phyloP scores from a whole-genome alignment of 2,888 invertebrate genomes.

The Clitarchus hookeri region DNA sequence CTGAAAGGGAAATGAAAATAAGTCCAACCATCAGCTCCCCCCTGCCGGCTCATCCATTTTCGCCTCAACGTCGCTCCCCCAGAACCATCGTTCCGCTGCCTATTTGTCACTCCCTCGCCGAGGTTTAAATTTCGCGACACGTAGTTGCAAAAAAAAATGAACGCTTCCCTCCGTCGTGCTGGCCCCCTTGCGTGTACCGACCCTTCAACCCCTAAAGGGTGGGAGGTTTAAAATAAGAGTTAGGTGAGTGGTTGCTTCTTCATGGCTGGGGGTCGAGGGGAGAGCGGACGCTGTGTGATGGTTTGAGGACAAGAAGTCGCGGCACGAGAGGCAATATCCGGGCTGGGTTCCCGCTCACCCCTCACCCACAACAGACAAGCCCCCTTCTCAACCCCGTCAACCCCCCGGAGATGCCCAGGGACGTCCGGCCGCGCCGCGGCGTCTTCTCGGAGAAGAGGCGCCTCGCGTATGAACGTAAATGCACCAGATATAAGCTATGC shows the following conservation, averaged over 20 bases:
- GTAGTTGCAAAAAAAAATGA: background rate
- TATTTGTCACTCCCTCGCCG: background rate
- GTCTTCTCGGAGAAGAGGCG: background rate
- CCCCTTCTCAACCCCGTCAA: background rate
- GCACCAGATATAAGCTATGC: too few species aligned
- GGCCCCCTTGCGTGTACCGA: background rate
- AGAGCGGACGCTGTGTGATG: background rate
- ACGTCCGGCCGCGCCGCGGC: background rate
- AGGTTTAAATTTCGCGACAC: constrained; percentile 3
- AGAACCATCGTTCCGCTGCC: background rate
- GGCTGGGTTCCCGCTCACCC: background rate
- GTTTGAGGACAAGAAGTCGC: background rate
- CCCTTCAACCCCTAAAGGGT: background rate
- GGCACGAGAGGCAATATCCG: constrained; percentile 8
- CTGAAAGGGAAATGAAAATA: background rate
- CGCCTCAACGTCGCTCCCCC: background rate
- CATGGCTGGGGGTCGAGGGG: background rate
- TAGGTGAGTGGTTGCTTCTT: background rate
- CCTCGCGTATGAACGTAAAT: background rate
- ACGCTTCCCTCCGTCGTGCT: background rate
- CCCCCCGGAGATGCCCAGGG: background rate
- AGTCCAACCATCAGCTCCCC: background rate
- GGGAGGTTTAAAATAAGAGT: background rate
- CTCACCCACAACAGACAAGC: background rate
- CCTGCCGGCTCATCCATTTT: background rate